These are phyloP conservation scores for Axinella damicornis DNA, from an alignment of 37 sponge, comb jelly and placozoan species.

Conservation along the genomic window DNA sequence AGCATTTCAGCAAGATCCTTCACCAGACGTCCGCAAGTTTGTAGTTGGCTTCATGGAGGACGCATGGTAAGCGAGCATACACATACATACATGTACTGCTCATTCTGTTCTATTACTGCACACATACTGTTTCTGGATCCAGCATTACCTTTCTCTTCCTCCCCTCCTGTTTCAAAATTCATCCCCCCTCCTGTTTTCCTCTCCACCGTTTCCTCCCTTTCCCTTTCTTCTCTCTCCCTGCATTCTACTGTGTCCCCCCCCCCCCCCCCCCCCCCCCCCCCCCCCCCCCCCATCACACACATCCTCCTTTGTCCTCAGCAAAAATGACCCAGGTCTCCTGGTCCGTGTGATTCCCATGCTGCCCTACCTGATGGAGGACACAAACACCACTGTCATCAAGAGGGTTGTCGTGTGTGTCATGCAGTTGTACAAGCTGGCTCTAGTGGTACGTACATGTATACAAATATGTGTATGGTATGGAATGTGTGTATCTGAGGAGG, in stretches of 20 bases:
- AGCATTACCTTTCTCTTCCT: too few species aligned
- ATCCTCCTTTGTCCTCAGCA: slow-evolving; percentile 46
- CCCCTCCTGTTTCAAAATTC: too few species aligned
- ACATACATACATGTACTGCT: neutral
- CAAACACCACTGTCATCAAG: slow-evolving; percentile 56
- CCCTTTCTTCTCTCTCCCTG: too few species aligned
- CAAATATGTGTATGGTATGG: slow-evolving; percentile 2
- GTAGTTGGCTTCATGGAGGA: slow-evolving; percentile 89
- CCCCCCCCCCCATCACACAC: too few species aligned
- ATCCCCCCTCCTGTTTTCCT: too few species aligned
- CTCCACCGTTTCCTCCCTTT: too few species aligned
- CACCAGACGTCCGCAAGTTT: slow-evolving; percentile 90
- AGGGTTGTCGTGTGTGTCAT: slow-evolving; percentile 58
- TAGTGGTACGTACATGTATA: slow-evolving; percentile 38
- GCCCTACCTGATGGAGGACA: slow-evolving; percentile 72
- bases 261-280: too few species aligned
- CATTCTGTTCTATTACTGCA: too few species aligned
- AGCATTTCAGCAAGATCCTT: slow-evolving; percentile 82
- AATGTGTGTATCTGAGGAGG: neutral
- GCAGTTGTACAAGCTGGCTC: slow-evolving; percentile 68
- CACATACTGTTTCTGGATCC: too few species aligned
- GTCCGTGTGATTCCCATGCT: slow-evolving; percentile 63
- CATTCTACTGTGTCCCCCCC: too few species aligned
- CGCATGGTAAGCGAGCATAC: slow-evolving; percentile 77
- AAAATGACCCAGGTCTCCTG: slow-evolving; percentile 63